Percentiles rank a stretch among this genome's conserved stretches.
Conservation (phyloP, 2,113 vertebrate genomes). For the Indicator indicator region DNA sequence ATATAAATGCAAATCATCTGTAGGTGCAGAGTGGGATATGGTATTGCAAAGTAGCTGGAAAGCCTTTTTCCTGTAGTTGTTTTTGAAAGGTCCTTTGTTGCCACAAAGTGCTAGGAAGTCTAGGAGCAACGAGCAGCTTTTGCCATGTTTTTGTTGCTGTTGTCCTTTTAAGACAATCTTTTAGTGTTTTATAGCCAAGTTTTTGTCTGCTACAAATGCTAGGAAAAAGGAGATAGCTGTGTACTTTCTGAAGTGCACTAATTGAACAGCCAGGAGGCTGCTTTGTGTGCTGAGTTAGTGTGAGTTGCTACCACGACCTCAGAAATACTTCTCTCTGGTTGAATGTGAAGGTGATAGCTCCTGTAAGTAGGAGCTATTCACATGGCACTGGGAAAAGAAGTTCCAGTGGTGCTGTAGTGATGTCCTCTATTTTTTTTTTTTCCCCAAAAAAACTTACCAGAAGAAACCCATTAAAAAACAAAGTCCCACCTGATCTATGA, state of each 20-base stretch:
- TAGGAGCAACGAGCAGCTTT: not conserved
- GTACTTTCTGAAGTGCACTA: not conserved
- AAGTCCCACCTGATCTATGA: not conserved
- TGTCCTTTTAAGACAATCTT: not conserved
- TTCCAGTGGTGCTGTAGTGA: not conserved
- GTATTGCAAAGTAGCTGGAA: not conserved
- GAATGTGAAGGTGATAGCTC: not conserved
- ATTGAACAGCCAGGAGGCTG: not conserved
- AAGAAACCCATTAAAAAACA: not conserved
- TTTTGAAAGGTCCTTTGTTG: not conserved
- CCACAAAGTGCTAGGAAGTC: not conserved
- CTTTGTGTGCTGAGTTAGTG: not conserved
- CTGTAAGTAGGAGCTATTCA: not conserved
- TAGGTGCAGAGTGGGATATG: not conserved
- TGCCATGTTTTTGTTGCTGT: not conserved
- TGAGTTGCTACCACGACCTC: not conserved
- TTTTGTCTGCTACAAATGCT: not conserved
- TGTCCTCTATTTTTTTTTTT: not conserved
- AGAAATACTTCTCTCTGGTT: not conserved
- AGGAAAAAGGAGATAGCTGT: not conserved
- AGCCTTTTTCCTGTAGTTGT: not conserved
- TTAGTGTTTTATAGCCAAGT: not conserved
- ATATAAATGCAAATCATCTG: not conserved
- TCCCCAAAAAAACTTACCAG: not conserved
- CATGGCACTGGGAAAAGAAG: not conserved